Evolutionary conservation across 2,888 invertebrate species (phyloP), one percentile per base, ranked within the genome.

Genomic region (Cephus pygmeus): DNA sequence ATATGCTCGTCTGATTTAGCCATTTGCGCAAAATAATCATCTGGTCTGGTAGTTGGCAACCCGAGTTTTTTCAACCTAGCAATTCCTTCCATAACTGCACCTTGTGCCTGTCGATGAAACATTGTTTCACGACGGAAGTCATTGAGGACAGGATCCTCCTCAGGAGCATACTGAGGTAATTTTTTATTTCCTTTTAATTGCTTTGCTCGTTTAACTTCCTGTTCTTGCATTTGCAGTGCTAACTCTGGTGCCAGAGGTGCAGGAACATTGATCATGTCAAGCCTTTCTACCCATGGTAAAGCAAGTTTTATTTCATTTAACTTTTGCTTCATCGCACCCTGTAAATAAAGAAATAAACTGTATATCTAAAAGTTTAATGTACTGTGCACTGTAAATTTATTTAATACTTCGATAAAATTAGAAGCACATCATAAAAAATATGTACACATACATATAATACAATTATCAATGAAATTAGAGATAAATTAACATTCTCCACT

Each of bases 11-110:
- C 99, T 23, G 97, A 94, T 91, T 99, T 99, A 0, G 98, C 98
- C 99, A 99, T 99, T 93, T 99, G 98, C 0, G 99, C 99, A 92
- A 98, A 99, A 91, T 98, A 99, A 92, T 99, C 99, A 78, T 97
- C 97, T 0, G 99, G 99, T 75, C 96, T 94, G 88, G 95, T 96
- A 0, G 98, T 98, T 0, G 94, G 93, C 74, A 98, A 92, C 33
- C 95, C 95, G 9, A 97, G 90, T 69, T 94, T 94, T 80, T 97
- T 96, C 12, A 99, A 92, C 83, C 94, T 94, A 73, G 95, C 95
- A 34, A 99, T 93, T 0, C 96, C 97, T 82, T 96, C 95, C 35
- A 97, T 85, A 1, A 97, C 97, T 0, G 98, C 95, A 34, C 96
- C 94, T 89, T 99, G 97, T 0, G 97, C 97, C 91, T 97, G 97